These are phyloP conservation scores for Elymnias hypermnestra DNA, from an alignment of 1,140 invertebrate genomes.

Conservation along the genomic window DNA sequence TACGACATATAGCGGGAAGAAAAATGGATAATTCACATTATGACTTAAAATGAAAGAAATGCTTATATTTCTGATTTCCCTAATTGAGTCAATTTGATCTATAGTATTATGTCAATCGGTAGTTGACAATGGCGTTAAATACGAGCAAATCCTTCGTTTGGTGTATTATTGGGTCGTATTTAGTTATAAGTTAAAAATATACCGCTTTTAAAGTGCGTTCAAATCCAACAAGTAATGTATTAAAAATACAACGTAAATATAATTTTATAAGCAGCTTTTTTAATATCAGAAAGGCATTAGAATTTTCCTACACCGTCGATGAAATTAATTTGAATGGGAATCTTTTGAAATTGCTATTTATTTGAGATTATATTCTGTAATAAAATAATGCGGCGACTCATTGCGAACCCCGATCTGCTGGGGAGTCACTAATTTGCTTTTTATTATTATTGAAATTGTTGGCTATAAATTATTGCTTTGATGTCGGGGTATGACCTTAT, in stretches of 20 bases:
- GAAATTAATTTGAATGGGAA: constrained; percentile 1
- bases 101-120: too few relatives aligned
- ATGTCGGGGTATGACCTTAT: background rate
- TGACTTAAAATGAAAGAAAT: too few relatives aligned
- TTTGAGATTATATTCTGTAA: background rate
- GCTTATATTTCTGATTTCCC: too few relatives aligned
- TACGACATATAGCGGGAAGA: too few relatives aligned
- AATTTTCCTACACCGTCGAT: background rate
- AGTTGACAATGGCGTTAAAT: too few relatives aligned
- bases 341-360: constrained; percentile 2
- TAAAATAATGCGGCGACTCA: background rate
- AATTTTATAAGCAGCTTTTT: background rate
- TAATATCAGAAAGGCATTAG: background rate
- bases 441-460: background rate
- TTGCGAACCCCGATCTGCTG: background rate
- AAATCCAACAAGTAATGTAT: too few relatives aligned
- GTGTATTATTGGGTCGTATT: too few relatives aligned
- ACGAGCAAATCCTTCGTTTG: too few relatives aligned
- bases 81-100: too few relatives aligned
- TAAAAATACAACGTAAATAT: background rate
- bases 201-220: too few relatives aligned
- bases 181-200: too few relatives aligned
- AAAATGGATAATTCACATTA: too few relatives aligned
- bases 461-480: background rate
- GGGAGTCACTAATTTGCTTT: constrained; percentile 1